A percentile compares a stretch with the other conserved stretches of the same genome.
Conservation (phyloP, 30 jellyfish, hydroid and myxozoan species). For the Calvadosia cruxmelitensis region DNA sequence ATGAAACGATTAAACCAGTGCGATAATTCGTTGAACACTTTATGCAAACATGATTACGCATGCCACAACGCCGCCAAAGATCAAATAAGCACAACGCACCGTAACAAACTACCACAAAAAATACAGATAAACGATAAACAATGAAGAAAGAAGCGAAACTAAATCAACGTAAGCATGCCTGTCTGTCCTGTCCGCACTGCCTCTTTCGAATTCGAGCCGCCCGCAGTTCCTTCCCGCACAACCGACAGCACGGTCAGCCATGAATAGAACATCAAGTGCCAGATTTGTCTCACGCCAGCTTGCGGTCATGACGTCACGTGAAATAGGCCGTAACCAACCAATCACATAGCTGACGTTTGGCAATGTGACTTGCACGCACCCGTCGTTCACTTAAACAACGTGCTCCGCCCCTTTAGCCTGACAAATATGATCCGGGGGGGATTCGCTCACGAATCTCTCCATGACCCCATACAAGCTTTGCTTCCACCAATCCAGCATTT, state of each 20-base stretch:
- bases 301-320: background rate
- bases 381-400: background rate
- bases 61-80: no score
- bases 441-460: background rate
- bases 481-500: no score
- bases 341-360: background rate
- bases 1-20: background rate
- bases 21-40: background rate
- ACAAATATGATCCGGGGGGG: background rate
- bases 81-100: no score
- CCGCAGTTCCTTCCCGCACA: no score
- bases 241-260: no score
- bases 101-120: background rate
- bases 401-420: slow-evolving; percentile 1
- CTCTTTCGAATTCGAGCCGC: no score
- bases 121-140: background rate
- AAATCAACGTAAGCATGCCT: no score
- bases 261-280: background rate
- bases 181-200: no score
- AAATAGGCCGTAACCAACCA: background rate
- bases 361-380: background rate
- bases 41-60: no score
- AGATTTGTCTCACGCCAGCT: background rate
- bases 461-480: background rate
- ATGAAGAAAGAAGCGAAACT: no score